These are phyloP conservation scores for Helostoma temminkii DNA, from an alignment of 2,797 vertebrate genomes.

Conservation along the genomic window DNA sequence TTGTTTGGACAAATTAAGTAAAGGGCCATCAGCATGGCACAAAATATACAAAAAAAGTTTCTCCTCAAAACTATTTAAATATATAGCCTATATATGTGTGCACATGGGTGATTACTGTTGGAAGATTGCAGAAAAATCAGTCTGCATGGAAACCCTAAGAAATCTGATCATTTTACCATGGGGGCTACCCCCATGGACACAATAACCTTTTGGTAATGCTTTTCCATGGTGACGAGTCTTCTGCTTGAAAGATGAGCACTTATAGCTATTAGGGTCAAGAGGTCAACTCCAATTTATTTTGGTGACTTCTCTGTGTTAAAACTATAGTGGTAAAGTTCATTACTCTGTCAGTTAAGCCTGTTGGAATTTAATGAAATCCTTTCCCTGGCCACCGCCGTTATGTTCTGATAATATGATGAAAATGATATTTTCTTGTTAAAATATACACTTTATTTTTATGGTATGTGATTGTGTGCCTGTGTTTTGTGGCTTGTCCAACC, in stretches of 20 bases:
- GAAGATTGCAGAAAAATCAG: slow-evolving; percentile 38
- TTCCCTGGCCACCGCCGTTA: background rate
- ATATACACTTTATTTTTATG: background rate
- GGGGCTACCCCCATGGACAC: slow-evolving; percentile 37
- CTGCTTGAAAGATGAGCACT: slow-evolving; percentile 64
- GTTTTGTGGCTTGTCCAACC: slow-evolving; percentile 12
- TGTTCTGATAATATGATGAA: slow-evolving; percentile 15
- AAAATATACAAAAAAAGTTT: slow-evolving; percentile 25
- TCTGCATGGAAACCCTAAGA: slow-evolving; percentile 35
- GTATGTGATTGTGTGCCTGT: slow-evolving; percentile 6
- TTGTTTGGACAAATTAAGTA: slow-evolving; percentile 20
- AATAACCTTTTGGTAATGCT: slow-evolving; percentile 67
- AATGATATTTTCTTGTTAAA: background rate
- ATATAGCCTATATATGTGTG: slow-evolving; percentile 1
- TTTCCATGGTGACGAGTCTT: slow-evolving; percentile 68
- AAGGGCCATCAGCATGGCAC: background rate
- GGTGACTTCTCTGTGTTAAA: slow-evolving; percentile 17
- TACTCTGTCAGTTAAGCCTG: slow-evolving; percentile 9
- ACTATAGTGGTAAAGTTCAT: slow-evolving; percentile 12
- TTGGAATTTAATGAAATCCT: background rate
- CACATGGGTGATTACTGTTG: slow-evolving; percentile 40
- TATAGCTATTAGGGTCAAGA: slow-evolving; percentile 62
- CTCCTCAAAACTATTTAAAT: slow-evolving; percentile 7
- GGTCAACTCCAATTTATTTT: slow-evolving; percentile 65
- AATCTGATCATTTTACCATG: slow-evolving; percentile 47